Evolutionary conservation across 2,113 vertebrate species (phyloP).

Genomic region (Glaucidium brasilianum): DNA sequence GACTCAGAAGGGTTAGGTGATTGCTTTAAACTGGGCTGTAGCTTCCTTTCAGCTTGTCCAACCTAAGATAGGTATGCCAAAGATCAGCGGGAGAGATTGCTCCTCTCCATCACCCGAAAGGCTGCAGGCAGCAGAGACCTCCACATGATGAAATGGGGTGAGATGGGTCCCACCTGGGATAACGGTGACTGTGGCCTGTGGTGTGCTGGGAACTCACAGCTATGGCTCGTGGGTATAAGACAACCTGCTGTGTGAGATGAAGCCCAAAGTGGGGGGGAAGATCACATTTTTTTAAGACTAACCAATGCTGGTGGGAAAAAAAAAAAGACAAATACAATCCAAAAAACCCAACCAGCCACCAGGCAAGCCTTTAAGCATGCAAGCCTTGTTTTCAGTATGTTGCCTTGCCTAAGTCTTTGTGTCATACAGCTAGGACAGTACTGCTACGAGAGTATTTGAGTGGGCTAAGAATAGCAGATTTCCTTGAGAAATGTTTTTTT

Average conservation of each 20-base stretch:
- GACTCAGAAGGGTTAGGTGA: background rate
- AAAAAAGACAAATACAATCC: background rate
- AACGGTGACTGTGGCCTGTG: background rate
- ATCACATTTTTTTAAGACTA: background rate
- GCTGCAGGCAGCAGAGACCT: background rate
- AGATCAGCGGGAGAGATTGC: background rate
- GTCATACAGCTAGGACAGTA: background rate
- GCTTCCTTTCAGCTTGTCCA: background rate
- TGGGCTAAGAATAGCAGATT: conserved; percentile 49
- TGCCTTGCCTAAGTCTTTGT: background rate
- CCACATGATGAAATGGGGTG: background rate
- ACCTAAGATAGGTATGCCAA: background rate
- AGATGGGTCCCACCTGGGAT: background rate
- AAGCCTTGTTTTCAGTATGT: background rate
- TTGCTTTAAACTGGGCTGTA: background rate
- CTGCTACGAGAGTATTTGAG: background rate
- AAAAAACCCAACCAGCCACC: background rate
- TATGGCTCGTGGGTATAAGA: background rate
- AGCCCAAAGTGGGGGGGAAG: background rate
- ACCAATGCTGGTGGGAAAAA: background rate
- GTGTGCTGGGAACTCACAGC: background rate
- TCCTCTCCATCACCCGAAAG: background rate
- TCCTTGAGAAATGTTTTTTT: conserved; percentile 50
- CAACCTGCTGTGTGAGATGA: background rate
- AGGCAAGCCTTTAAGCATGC: background rate